These are phyloP conservation scores for Melanotaenia trifasciata DNA, from an alignment of 2,797 vertebrate genomes.

Conservation along the genomic window DNA sequence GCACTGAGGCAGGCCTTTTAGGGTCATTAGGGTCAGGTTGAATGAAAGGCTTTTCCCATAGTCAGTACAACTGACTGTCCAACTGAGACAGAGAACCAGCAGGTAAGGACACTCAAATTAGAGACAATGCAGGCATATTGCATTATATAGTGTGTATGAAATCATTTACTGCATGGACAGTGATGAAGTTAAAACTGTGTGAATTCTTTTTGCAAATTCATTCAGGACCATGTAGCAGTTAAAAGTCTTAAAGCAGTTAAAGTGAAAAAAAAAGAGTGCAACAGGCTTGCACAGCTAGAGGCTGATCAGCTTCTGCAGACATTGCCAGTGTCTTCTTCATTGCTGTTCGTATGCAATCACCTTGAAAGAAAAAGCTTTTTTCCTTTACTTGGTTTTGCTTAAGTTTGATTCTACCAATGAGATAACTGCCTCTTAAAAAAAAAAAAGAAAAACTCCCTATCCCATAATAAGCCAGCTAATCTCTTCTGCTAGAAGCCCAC, in stretches of 20 bases:
- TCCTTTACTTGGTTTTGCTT: background rate
- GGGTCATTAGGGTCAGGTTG: conserved; percentile 49
- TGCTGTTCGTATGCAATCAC: background rate
- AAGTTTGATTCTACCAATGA: conserved; percentile 45
- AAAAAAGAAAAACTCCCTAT: background rate
- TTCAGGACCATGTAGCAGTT: background rate
- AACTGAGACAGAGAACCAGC: conserved; percentile 36
- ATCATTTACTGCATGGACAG: background rate
- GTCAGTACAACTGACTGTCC: conserved; percentile 33
- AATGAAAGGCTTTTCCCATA: conserved; percentile 46
- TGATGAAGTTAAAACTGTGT: background rate
- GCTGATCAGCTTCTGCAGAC: background rate
- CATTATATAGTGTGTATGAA: background rate
- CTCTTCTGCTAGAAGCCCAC: background rate
- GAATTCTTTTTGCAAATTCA: background rate
- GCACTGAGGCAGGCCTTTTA: conserved; percentile 45
- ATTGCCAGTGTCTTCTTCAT: background rate
- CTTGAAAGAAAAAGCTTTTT: background rate
- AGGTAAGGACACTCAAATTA: background rate
- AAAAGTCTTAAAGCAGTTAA: background rate
- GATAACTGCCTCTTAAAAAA: conserved; percentile 23
- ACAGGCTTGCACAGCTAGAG: too few relatives aligned
- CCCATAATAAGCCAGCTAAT: background rate
- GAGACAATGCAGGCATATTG: background rate
- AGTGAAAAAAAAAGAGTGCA: background rate